These are phyloP conservation scores for Platycheirus albimanus DNA, from an alignment of 2,888 invertebrate genomes.

Conservation along the genomic window DNA sequence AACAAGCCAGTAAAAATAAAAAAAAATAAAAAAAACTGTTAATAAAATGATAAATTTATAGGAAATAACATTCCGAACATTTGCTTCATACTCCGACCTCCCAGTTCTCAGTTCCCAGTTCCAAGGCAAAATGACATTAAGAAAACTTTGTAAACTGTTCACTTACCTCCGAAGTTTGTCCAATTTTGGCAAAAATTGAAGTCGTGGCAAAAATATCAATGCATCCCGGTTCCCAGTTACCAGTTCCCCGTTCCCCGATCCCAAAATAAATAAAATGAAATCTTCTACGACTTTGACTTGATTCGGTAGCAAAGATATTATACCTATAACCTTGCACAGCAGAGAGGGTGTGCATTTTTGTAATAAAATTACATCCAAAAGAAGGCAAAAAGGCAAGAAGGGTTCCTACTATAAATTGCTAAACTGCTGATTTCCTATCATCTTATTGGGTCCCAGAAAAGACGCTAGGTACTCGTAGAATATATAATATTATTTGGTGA, in stretches of 20 bases:
- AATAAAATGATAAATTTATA: conserved; percentile 62
- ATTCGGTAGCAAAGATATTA: conserved; percentile 31
- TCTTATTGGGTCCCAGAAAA: conserved; percentile 12
- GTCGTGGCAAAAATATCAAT: conserved; percentile 66
- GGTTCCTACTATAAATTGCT: neutral
- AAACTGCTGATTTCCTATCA: conserved; percentile 4
- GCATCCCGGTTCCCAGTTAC: no score
- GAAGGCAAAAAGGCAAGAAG: neutral
- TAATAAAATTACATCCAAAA: conserved; percentile 24
- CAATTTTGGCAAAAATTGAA: conserved; percentile 66
- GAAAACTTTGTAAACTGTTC: conserved; percentile 57
- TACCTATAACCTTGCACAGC: neutral
- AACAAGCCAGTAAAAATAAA: neutral
- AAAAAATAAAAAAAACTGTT: conserved; percentile 14
- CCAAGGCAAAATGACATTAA: conserved; percentile 17
- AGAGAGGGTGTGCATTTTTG: conserved; percentile 30
- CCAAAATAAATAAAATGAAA: conserved; percentile 3
- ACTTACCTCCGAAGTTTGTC: conserved; percentile 47
- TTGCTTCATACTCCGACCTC: conserved; percentile 44
- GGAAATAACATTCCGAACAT: conserved; percentile 45
- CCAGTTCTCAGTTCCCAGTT: no score
- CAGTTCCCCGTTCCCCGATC: no score
- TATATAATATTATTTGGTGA: conserved; percentile 27
- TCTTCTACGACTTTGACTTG: conserved; percentile 25
- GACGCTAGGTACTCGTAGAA: conserved; percentile 5